Percentiles rank a stretch among this genome's conserved stretches.
Conservation (phyloP, 2,888 invertebrate genomes). For the Lamellibrachia columna region DNA sequence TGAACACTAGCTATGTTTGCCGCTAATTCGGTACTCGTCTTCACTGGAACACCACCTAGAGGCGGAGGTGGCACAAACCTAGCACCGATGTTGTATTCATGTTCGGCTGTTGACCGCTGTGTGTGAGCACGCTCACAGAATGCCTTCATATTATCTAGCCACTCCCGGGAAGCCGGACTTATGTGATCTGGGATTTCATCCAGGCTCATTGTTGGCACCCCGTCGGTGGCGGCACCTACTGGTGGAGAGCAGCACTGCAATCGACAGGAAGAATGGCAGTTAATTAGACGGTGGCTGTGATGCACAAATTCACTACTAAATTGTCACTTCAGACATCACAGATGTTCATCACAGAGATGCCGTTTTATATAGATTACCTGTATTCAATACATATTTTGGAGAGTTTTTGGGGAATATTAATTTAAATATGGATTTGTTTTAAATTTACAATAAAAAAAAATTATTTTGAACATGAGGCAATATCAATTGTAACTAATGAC, state of each 20-base stretch:
- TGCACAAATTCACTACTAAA: not conserved
- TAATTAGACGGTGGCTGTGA: not conserved
- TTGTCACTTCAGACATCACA: not conserved
- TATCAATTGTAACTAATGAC: not conserved
- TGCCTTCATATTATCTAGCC: not conserved
- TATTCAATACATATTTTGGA: too few species aligned
- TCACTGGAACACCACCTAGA: not conserved
- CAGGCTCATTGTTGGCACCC: not conserved
- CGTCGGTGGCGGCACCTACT: not conserved
- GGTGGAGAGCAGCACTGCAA: not conserved
- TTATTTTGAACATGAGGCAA: too few species aligned
- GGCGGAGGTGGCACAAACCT: slow-evolving; percentile 34
- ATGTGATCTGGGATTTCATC: not conserved
- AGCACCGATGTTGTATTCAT: not conserved
- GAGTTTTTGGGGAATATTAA: too few species aligned
- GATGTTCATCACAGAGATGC: too few species aligned
- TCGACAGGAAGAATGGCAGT: not conserved
- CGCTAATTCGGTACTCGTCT: not conserved
- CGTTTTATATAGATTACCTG: too few species aligned
- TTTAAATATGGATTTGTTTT: too few species aligned
- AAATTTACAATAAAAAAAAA: too few species aligned
- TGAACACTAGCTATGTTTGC: not conserved
- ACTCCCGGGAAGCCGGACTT: not conserved
- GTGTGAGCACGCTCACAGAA: not conserved
- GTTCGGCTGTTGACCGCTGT: not conserved